These are phyloP conservation scores for Peromyscus leucopus DNA, from an alignment of 2,113 vertebrate species.

Conservation along the genomic window DNA sequence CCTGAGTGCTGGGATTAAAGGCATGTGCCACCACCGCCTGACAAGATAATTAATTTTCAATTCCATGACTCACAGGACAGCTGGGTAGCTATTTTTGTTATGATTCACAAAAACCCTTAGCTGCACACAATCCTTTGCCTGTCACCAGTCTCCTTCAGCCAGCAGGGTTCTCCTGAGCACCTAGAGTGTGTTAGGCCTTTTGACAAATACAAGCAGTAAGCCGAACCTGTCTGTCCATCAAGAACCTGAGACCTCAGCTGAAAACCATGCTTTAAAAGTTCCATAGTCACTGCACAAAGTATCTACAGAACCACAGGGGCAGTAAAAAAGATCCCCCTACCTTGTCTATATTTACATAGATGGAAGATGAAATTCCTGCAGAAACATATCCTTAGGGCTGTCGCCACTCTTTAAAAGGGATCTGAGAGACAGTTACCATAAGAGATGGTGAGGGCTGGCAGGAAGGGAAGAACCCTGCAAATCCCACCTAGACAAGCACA, in stretches of 20 bases:
- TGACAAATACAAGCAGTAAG: background rate
- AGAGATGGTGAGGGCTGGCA: background rate
- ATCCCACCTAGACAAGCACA: background rate
- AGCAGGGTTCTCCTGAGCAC: background rate
- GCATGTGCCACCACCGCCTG: fast-evolving
- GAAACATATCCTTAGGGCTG: slow-evolving; percentile 3
- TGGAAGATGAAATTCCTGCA: background rate
- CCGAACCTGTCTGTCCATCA: background rate
- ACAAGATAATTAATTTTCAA: background rate
- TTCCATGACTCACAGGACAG: background rate
- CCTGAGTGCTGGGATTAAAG: background rate
- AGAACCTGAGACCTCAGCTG: background rate
- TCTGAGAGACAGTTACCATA: slow-evolving; percentile 1
- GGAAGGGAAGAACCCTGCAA: slow-evolving; percentile 55
- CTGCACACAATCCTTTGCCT: background rate
- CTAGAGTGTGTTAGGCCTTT: background rate
- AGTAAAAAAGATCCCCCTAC: background rate
- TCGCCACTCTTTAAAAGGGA: slow-evolving; percentile 24
- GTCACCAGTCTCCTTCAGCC: background rate
- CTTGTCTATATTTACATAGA: slow-evolving; percentile 25
- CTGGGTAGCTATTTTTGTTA: slow-evolving; percentile 2
- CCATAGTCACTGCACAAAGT: background rate
- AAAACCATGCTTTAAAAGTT: background rate
- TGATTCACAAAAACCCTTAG: slow-evolving; percentile 8
- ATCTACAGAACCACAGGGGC: background rate